phyloP scores from a whole-genome alignment of 2,797 vertebrate genomes.

The Synanceia verrucosa region DNA sequence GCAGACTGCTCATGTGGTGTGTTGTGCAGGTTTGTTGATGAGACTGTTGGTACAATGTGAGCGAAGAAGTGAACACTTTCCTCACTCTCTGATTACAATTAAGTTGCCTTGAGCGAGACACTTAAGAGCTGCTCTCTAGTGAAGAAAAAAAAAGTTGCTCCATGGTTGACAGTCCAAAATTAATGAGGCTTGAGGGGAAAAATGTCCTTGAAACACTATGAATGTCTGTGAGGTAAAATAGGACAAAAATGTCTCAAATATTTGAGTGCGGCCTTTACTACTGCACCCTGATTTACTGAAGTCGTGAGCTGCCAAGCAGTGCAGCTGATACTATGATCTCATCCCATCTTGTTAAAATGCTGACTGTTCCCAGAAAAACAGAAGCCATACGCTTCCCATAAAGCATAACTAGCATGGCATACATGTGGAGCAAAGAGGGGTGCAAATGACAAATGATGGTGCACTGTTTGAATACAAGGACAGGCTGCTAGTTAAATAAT shows the following conservation, averaged over 20 bases:
- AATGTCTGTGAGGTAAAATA: conserved; percentile 23
- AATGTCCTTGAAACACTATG: conserved; percentile 39
- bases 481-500: not conserved
- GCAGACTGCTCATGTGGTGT: conserved; percentile 20
- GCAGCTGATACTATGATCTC: conserved; percentile 3
- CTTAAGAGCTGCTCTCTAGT: not conserved
- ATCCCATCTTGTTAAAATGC: not conserved
- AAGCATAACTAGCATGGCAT: not conserved
- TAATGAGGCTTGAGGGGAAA: conserved; percentile 37
- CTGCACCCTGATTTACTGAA: conserved; percentile 20
- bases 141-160: not conserved
- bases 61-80: conserved; percentile 6
- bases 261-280: conserved; percentile 4
- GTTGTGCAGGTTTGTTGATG: conserved; percentile 3
- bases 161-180: conserved; percentile 21
- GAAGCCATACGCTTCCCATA: not conserved
- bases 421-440: not conserved
- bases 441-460: not conserved
- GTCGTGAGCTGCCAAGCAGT: not conserved
- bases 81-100: conserved; percentile 1
- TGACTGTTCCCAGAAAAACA: not conserved
- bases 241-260: conserved; percentile 12
- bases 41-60: not conserved
- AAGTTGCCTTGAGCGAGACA: conserved; percentile 13
- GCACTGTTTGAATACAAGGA: not conserved